Conservation (phyloP, 2,113 vertebrate genomes). For the Tautogolabrus adspersus region DNA sequence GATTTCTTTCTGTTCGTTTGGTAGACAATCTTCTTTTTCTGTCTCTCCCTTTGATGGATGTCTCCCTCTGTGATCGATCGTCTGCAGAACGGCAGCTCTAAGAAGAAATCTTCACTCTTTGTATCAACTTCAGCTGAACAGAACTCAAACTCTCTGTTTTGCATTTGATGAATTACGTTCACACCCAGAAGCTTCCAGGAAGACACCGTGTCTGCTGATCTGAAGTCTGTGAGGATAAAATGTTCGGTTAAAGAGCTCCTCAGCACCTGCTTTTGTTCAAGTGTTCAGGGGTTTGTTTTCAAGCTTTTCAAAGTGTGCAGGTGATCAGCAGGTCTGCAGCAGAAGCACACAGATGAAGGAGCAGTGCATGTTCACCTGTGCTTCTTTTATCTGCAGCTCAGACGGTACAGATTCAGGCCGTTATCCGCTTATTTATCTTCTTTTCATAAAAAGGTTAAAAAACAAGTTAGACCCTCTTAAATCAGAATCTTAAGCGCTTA, state of each 20-base stretch:
- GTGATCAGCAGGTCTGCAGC: too few relatives aligned
- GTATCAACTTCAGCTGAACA: background rate
- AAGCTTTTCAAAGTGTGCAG: too few relatives aligned
- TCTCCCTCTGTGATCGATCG: background rate
- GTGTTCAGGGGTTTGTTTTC: too few relatives aligned
- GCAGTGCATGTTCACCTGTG: too few relatives aligned
- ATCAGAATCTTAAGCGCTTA: too few relatives aligned
- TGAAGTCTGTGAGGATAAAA: background rate
- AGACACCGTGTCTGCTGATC: background rate
- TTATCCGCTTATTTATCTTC: too few relatives aligned
- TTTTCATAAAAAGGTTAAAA: too few relatives aligned
- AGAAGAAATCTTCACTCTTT: background rate
- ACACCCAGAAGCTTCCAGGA: background rate
- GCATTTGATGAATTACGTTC: slow-evolving; percentile 15
- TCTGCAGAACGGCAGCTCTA: background rate
- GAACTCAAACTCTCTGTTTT: background rate
- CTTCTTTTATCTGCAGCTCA: too few relatives aligned
- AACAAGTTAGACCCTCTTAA: too few relatives aligned
- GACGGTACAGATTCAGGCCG: too few relatives aligned
- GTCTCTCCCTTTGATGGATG: background rate
- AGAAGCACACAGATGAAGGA: too few relatives aligned
- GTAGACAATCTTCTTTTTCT: background rate
- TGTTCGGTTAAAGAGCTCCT: background rate
- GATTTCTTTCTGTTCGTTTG: background rate
- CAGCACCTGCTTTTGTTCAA: background rate